Evolutionary conservation across 2,888 invertebrate genomes (phyloP), one percentile per base, ranked within the genome.

Genomic region (Morpho achilles): DNA sequence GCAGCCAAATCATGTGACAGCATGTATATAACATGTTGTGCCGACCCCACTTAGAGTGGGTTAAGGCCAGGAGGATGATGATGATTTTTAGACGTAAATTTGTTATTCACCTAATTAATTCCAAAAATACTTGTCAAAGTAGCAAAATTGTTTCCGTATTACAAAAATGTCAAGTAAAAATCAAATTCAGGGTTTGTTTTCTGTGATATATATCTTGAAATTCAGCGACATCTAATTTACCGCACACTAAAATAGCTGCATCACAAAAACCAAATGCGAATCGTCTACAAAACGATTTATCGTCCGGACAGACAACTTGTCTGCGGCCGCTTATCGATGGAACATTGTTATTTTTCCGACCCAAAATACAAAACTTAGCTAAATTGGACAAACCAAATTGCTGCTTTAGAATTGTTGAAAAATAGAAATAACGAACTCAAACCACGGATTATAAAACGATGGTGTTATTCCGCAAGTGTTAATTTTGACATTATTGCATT

Each of bases 311-410:
- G 83, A 82, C 81, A 80, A 82, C 77, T 76, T 80, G 87, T 80
- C 83, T 84, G 86, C 86, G 82, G 75, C 69, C 79, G 74, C 82
- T 84, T 87, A 87, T 87, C 85, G 85, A 86, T 87, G 77, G 75
- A 77, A 80, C 82, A 82, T 61, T 82, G 82, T 83, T 85, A 84
- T 87, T 85, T 85, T 80, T 82, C 79, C 81, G 74, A 75, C 71
- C 74, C 73, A 78, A 80, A 82, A 79, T 76, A 79, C 78, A 75
- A 78, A 80, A 80, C 80, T 79, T 79, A 79, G 81, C 80, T 80
- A 77, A 83, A 81, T 77, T 73, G 74, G 73, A 75, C 67, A 74
- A 70, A 71, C 72, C 68, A 78, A 79, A 78, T 80, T 76, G 71
- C 74, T 74, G 51, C 51, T 55, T 48, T 46, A 54, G 59, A 57